phyloP scores from a whole-genome alignment of 2,888 invertebrate species.

The Tineola bisselliella region DNA sequence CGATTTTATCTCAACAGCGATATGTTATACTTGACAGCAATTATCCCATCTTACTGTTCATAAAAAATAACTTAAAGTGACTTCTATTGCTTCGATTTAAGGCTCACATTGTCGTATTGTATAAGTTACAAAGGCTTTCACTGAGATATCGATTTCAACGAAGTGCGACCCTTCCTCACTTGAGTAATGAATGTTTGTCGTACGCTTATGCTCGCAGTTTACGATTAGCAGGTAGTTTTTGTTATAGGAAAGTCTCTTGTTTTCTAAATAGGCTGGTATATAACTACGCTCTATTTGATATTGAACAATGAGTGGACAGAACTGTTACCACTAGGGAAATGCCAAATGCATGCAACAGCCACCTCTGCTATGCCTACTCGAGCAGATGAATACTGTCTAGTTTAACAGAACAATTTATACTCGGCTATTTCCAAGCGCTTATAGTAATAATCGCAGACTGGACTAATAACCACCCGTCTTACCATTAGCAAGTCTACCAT shows the following conservation, averaged over 20 bases:
- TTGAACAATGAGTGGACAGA: no score
- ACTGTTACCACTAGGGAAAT: no score
- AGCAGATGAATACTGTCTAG: no score
- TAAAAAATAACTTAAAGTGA: background rate
- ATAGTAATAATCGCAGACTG: no score
- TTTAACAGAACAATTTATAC: no score
- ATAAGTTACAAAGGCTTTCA: background rate
- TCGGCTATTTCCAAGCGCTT: no score
- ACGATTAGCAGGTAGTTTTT: background rate
- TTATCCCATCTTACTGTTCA: slow-evolving; percentile 9
- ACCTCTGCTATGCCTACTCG: no score
- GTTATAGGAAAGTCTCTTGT: background rate
- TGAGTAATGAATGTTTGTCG: background rate
- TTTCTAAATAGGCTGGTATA: no score
- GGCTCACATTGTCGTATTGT: background rate
- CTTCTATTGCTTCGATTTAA: background rate
- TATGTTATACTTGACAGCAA: slow-evolving; percentile 15
- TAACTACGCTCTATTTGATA: no score
- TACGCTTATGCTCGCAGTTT: background rate
- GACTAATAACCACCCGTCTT: no score
- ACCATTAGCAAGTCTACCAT: no score
- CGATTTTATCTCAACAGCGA: slow-evolving; percentile 14
- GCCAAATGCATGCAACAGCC: no score
- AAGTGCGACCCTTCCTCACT: slow-evolving; percentile 13
- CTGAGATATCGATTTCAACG: slow-evolving; percentile 14